Evolutionary conservation across 2,888 invertebrate species (phyloP), one percentile per base, ranked within the genome.

Genomic region (Macaria notata): DNA sequence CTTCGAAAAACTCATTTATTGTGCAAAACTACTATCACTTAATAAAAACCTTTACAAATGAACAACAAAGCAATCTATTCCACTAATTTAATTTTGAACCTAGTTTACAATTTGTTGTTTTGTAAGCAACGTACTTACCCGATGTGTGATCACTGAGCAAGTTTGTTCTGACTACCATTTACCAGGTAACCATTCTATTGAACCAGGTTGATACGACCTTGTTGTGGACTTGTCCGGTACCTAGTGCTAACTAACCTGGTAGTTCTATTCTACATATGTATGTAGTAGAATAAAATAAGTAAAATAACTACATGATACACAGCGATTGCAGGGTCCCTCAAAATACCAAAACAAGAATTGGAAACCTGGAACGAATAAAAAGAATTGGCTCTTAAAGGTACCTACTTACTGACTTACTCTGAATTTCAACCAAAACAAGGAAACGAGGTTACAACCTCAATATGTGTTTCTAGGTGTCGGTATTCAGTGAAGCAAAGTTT

Each of bases 401-500:
- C 19, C 19, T 19, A 19, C 19, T 19, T 19, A 19, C 19, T 19
- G 19, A 19, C 19, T 19, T 19, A 19, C 48, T 54, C 47, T 54
- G 9, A 41, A 60, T 81, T 81, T 86, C 81, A 84, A 82, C 74
- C 77, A 80, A 81, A 86, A 86, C 84, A 84, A 84, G 84, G 81
- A 85, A 86, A 83, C 78, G 79, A 79, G 79, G 81, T 84, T 87
- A 85, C 84, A 84, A 86, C 86, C 87, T 81, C 86, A 88, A 88
- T 88, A 89, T 88, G 87, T 88, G 89, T 77, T 36, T 83, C 85
- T 81, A 87, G 85, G 86, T 87, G 86, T 86, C 84, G 76, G 77
- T 83, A 86, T 80, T 84, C 86, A 84, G 83, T 86, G 86, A 81
- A 82, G 86, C 86, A 83, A 89, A 89, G 78, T 89, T 89, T 84